phyloP scores from a whole-genome alignment of 2,888 invertebrate genomes.

The Antitype chi region DNA sequence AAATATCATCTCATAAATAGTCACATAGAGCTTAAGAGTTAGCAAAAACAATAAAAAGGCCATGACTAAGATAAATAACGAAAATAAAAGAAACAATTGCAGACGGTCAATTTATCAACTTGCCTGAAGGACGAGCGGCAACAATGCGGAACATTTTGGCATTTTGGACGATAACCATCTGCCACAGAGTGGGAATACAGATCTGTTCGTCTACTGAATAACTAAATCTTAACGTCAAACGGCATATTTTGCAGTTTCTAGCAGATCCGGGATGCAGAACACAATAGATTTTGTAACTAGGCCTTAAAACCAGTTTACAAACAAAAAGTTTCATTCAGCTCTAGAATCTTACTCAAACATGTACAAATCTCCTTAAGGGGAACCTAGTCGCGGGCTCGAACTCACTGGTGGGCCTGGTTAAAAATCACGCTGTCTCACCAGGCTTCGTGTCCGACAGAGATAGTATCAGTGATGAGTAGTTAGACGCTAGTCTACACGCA shows the following conservation, averaged over 20 bases:
- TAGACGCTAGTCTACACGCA: too few relatives aligned
- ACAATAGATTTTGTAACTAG: slow-evolving; percentile 16
- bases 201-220: slow-evolving; percentile 40
- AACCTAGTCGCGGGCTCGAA: too few relatives aligned
- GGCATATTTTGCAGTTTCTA: background rate
- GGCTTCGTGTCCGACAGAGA: too few relatives aligned
- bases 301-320: background rate
- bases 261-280: slow-evolving; percentile 18
- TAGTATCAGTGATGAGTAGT: too few relatives aligned
- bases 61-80: slow-evolving; percentile 54
- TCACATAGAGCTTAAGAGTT: slow-evolving; percentile 17
- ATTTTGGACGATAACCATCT: slow-evolving; percentile 63
- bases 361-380: background rate
- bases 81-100: slow-evolving; percentile 64
- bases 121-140: slow-evolving; percentile 61
- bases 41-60: slow-evolving; percentile 64
- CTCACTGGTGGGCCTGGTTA: too few relatives aligned
- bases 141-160: slow-evolving; percentile 69
- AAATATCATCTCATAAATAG: slow-evolving; percentile 41
- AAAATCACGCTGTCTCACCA: too few relatives aligned
- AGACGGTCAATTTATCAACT: slow-evolving; percentile 65
- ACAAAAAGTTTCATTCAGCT: background rate
- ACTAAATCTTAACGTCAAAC: slow-evolving; percentile 27
- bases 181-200: slow-evolving; percentile 52
- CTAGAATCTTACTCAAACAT: slow-evolving; percentile 6